A percentile compares a stretch with the other conserved stretches of the same genome.
Evolutionary conservation across 2,888 invertebrate genomes (phyloP).

Genomic region (Napeogenes sylphis): DNA sequence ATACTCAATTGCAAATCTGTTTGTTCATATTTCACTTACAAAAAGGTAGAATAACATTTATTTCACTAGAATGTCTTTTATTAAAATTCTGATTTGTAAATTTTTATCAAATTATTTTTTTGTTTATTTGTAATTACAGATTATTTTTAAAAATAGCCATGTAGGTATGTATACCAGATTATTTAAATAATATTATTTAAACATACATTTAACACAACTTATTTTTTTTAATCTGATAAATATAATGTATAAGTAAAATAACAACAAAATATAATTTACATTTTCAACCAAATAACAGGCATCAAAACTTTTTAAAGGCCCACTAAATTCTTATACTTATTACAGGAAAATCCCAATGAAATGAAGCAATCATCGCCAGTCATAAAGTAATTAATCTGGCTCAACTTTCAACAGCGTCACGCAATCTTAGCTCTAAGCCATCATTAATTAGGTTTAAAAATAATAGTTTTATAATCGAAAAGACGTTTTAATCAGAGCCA

Average conservation of each 20-base stretch:
- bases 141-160: too few species aligned
- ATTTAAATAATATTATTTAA: too few species aligned
- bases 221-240: too few species aligned
- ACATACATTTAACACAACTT: too few species aligned
- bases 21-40: too few species aligned
- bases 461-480: constrained; percentile 28
- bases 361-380: constrained; percentile 22
- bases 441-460: constrained; percentile 28
- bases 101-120: too few species aligned
- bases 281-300: not conserved
- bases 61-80: too few species aligned
- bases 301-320: not conserved
- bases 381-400: constrained; percentile 26
- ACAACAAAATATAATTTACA: not conserved
- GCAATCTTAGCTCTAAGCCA: constrained; percentile 21
- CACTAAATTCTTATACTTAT: not conserved
- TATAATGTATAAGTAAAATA: not conserved
- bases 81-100: too few species aligned
- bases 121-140: too few species aligned
- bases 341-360: constrained; percentile 11
- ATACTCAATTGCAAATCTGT: too few species aligned
- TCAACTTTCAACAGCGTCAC: constrained; percentile 23
- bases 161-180: too few species aligned
- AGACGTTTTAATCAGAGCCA: constrained; percentile 21
- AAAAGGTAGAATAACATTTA: too few species aligned